These are phyloP conservation scores for Diadema setosum DNA, from an alignment of 35 echinoderm and acorn worm species.

Conservation along the genomic window DNA sequence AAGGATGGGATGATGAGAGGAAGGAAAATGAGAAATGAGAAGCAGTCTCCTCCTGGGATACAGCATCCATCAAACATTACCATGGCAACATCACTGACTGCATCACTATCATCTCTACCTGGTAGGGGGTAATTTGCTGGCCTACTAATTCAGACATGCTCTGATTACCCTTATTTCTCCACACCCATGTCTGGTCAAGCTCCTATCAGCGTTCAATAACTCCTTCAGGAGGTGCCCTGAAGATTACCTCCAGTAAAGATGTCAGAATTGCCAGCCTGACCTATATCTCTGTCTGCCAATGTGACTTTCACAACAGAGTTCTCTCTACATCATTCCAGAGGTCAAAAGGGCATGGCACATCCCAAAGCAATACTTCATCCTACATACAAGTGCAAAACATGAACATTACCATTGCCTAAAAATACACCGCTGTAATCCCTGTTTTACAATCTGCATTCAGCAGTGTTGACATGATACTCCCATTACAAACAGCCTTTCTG, in stretches of 20 bases:
- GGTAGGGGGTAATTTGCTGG: neutral
- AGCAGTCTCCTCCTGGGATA: neutral
- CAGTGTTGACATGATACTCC: too few relatives aligned
- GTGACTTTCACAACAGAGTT: too few relatives aligned
- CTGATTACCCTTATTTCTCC: neutral
- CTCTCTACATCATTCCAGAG: too few relatives aligned
- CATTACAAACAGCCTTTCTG: too few relatives aligned
- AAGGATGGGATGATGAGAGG: neutral
- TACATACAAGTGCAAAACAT: too few relatives aligned
- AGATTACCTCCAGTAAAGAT: neutral
- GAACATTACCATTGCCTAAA: too few relatives aligned
- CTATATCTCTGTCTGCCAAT: neutral
- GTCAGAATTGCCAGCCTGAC: neutral
- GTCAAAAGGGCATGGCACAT: too few relatives aligned
- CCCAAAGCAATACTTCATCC: too few relatives aligned
- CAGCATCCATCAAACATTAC: neutral
- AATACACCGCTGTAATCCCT: too few relatives aligned
- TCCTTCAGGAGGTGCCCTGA: neutral
- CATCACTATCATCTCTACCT: neutral
- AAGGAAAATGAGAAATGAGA: neutral
- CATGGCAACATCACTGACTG: neutral
- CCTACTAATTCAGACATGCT: conserved; percentile 16
- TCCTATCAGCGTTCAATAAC: neutral
- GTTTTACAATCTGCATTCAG: too few relatives aligned
- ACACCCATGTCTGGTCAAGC: neutral